phyloP scores from a whole-genome alignment of 1,140 invertebrate genomes.

The Aradophagus sp. region DNA sequence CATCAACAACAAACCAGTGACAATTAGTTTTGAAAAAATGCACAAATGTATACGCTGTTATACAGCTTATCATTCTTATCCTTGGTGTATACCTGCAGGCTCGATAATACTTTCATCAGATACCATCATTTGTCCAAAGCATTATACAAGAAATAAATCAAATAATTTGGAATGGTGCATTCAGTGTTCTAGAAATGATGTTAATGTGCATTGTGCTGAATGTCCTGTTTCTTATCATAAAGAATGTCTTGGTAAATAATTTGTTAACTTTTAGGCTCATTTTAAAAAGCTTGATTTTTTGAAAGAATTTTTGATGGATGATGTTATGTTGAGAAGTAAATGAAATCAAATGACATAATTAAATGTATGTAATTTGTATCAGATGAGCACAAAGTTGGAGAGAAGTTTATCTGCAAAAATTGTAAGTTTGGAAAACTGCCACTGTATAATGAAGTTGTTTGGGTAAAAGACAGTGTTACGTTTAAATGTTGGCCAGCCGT shows the following conservation, averaged over 20 bases:
- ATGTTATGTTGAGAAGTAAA: too few species aligned
- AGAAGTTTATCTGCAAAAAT: constrained; percentile 25
- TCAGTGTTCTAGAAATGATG: constrained; percentile 15
- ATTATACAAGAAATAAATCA: constrained; percentile 7
- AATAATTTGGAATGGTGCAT: constrained; percentile 41
- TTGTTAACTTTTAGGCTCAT: not conserved
- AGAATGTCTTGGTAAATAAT: constrained; percentile 30
- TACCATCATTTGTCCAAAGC: constrained; percentile 37
- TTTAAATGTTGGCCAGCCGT: constrained; percentile 39
- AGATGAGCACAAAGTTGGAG: constrained; percentile 4
- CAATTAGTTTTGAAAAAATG: constrained; percentile 17
- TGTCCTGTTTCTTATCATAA: constrained; percentile 41
- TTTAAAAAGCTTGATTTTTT: too few species aligned
- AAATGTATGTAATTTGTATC: too few species aligned
- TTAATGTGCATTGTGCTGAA: constrained; percentile 13
- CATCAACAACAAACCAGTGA: not conserved
- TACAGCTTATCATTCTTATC: constrained; percentile 30
- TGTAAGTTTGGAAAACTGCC: constrained; percentile 47
- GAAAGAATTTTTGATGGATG: too few species aligned
- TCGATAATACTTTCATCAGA: constrained; percentile 31
- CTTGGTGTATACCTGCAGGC: constrained; percentile 39
- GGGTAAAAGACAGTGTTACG: constrained; percentile 23
- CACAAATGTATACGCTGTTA: constrained; percentile 38
- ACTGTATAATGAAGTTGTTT: constrained; percentile 34
- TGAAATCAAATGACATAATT: too few species aligned